These are phyloP conservation scores for Nomada hirtipes DNA, from an alignment of 2,888 invertebrate genomes.

Conservation along the genomic window DNA sequence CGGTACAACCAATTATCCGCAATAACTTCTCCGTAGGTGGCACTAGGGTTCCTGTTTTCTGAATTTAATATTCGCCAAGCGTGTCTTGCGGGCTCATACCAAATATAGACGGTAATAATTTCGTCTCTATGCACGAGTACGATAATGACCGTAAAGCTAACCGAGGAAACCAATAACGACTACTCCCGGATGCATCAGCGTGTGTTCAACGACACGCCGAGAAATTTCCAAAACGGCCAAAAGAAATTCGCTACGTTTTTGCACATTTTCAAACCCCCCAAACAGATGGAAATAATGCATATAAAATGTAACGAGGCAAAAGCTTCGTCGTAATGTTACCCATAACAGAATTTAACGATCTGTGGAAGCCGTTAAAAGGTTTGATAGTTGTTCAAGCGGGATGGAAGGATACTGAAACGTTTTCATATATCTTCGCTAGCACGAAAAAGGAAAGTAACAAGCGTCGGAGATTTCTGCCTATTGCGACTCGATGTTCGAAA, in stretches of 20 bases:
- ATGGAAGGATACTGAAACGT: no score
- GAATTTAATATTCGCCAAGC: conserved; percentile 16
- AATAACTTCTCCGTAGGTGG: conserved; percentile 13
- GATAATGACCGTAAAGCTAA: conserved; percentile 11
- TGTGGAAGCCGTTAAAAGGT: no score
- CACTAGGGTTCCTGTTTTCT: conserved; percentile 8
- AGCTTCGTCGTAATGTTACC: no score
- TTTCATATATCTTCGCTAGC: no score
- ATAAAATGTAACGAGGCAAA: no score
- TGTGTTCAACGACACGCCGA: background rate
- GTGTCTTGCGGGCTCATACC: background rate
- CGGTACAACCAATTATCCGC: conserved; percentile 41
- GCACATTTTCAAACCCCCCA: background rate
- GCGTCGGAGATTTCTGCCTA: no score
- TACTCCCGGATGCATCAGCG: background rate
- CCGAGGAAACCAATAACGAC: conserved; percentile 10
- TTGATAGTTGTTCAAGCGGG: no score
- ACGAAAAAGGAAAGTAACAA: no score
- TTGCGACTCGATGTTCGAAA: no score
- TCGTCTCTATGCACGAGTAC: background rate
- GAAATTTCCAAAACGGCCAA: background rate
- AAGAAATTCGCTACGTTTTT: background rate
- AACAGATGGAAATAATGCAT: background rate
- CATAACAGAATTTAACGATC: no score
- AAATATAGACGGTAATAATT: conserved; percentile 28